phyloP scores from a whole-genome alignment of 2,888 invertebrate species.

The Drosophila demipolita region DNA sequence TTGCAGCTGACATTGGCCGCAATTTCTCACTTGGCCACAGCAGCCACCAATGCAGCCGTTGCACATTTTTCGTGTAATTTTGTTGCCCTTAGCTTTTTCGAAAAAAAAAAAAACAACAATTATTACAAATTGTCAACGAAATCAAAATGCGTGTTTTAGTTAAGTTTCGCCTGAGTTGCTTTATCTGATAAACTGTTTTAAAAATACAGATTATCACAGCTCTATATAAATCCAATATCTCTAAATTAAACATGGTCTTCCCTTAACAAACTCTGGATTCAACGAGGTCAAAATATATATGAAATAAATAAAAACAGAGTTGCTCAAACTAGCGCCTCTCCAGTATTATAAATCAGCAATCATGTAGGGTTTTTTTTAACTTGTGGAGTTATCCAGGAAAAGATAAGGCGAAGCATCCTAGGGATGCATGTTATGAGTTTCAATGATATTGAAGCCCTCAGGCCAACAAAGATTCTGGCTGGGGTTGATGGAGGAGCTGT shows the following conservation, averaged over 20 bases:
- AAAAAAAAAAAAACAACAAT: not conserved
- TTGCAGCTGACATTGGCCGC: not conserved
- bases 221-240: not conserved
- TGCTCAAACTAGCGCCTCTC: not conserved
- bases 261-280: not conserved
- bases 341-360: not conserved
- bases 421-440: too few species aligned
- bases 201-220: not conserved
- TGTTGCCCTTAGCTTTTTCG: constrained; percentile 30
- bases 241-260: not conserved
- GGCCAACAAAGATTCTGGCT: too few species aligned
- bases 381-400: too few species aligned
- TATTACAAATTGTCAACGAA: not conserved
- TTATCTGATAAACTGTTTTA: not conserved
- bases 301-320: not conserved
- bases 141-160: not conserved
- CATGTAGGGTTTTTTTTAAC: too few species aligned
- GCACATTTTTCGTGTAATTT: constrained; percentile 45
- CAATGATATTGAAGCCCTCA: too few species aligned
- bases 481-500: too few species aligned
- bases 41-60: constrained; percentile 3
- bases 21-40: not conserved
- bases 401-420: too few species aligned
- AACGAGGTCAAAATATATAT: not conserved
- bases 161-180: not conserved